phyloP scores from a whole-genome alignment of 2,888 invertebrate species.

The Physocephala rufipes region DNA sequence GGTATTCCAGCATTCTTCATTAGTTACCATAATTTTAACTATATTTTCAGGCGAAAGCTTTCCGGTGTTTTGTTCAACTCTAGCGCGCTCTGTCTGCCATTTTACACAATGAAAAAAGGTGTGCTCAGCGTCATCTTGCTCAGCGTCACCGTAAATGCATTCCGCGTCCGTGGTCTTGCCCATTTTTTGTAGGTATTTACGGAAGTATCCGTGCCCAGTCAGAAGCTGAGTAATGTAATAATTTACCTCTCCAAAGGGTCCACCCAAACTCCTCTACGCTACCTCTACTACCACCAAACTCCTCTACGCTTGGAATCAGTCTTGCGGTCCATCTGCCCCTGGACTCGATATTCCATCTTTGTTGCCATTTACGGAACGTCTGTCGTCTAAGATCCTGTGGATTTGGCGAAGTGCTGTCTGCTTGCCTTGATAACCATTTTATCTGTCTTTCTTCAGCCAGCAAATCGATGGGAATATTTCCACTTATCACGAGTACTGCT shows the following conservation, averaged over 20 bases:
- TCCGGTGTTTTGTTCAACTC: not conserved
- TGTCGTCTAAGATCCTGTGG: not conserved
- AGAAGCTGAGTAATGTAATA: conserved; percentile 19
- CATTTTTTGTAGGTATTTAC: conserved; percentile 16
- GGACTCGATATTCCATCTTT: conserved; percentile 13
- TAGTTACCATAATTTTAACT: too few species aligned
- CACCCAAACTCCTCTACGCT: too few species aligned
- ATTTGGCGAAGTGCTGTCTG: not conserved
- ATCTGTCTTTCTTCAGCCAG: not conserved
- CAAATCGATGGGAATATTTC: not conserved
- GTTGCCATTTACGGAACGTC: conserved; percentile 15
- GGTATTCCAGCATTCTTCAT: too few species aligned
- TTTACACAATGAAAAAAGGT: not conserved
- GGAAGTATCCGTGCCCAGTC: conserved; percentile 18
- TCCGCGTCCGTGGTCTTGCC: conserved; percentile 3
- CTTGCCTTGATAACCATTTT: not conserved
- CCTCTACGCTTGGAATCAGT: not conserved
- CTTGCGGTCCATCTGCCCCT: conserved; percentile 13
- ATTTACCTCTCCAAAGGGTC: conserved; percentile 7
- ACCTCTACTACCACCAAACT: too few species aligned
- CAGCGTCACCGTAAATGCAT: conserved; percentile 13
- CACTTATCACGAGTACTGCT: conserved; percentile 5
- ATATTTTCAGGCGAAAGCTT: too few species aligned
- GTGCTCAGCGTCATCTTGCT: conserved; percentile 16
- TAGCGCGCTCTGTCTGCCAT: not conserved